Percentiles rank a stretch among this genome's conserved stretches.
These are phyloP conservation scores for Nibea albiflora DNA, from an alignment of 2,113 vertebrate genomes.

Conservation along the genomic window DNA sequence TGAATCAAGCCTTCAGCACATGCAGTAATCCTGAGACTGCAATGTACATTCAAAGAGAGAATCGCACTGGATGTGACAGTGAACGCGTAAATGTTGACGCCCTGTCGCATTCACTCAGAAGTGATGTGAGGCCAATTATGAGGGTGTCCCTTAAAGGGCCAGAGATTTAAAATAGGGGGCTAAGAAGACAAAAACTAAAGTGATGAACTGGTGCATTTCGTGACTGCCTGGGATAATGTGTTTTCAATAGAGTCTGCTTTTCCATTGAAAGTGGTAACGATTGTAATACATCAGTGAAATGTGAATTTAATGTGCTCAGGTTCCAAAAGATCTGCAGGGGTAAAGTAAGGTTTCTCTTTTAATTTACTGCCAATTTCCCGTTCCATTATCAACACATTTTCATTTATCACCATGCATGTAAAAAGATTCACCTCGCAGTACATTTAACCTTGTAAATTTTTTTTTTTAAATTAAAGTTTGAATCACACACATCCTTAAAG, in stretches of 20 bases:
- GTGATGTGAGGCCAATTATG: slow-evolving; percentile 36
- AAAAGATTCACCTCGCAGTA: not conserved
- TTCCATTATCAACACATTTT: slow-evolving; percentile 33
- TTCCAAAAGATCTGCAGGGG: slow-evolving; percentile 20
- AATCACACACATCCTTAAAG: not conserved
- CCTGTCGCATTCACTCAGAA: slow-evolving; percentile 50
- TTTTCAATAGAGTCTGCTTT: slow-evolving; percentile 47
- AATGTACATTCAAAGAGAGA: slow-evolving; percentile 20
- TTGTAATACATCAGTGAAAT: slow-evolving; percentile 62
- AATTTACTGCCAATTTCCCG: slow-evolving; percentile 21
- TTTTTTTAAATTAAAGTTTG: too few species aligned
- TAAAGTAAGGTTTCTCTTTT: slow-evolving; percentile 36
- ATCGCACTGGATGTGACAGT: slow-evolving; percentile 23
- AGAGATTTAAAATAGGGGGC: slow-evolving; percentile 12
- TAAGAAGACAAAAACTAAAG: slow-evolving; percentile 12
- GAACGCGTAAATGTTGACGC: slow-evolving; percentile 26
- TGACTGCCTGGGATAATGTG: slow-evolving; percentile 39
- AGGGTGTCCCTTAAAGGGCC: slow-evolving; percentile 44
- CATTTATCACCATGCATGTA: slow-evolving; percentile 8
- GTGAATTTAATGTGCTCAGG: slow-evolving; percentile 62
- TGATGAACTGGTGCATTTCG: slow-evolving; percentile 43
- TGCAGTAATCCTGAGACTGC: slow-evolving; percentile 6
- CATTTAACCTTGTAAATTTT: not conserved
- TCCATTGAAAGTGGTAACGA: slow-evolving; percentile 41
- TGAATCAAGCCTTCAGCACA: slow-evolving; percentile 34